phyloP scores from a whole-genome alignment of 2,888 invertebrate species.

The Eutolmus rufibarbis region DNA sequence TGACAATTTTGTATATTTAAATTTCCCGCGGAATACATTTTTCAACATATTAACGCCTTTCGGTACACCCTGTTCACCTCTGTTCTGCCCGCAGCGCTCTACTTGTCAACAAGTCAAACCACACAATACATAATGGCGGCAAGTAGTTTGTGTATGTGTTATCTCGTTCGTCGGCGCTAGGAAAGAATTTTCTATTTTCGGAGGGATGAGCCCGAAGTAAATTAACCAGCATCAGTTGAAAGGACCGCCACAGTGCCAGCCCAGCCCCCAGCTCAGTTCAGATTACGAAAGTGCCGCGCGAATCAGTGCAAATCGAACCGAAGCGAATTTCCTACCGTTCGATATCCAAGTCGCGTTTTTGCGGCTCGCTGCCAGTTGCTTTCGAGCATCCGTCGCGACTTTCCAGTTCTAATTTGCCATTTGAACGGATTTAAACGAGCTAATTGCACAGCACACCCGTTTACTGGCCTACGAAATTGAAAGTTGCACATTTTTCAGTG shows the following conservation, averaged over 20 bases:
- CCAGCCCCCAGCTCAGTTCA: not conserved
- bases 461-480: constrained; percentile 9
- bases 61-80: not conserved
- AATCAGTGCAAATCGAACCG: not conserved
- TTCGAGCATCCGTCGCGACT: not conserved
- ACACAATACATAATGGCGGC: constrained; percentile 12
- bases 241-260: not conserved
- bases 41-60: not conserved
- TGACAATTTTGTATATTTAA: not conserved
- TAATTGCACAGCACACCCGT: not conserved
- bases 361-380: not conserved
- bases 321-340: not conserved
- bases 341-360: not conserved
- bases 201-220: not conserved
- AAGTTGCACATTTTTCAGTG: constrained; percentile 20
- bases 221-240: not conserved
- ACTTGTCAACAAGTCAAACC: not conserved
- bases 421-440: not conserved
- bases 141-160: constrained; percentile 31
- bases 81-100: not conserved
- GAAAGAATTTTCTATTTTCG: constrained; percentile 23
- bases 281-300: not conserved
- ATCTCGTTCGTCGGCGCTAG: constrained; percentile 25
- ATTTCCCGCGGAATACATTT: not conserved
- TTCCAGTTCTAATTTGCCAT: not conserved